These are phyloP conservation scores for Dipodomys spectabilis DNA, from an alignment of 2,113 vertebrate genomes.

Conservation along the genomic window DNA sequence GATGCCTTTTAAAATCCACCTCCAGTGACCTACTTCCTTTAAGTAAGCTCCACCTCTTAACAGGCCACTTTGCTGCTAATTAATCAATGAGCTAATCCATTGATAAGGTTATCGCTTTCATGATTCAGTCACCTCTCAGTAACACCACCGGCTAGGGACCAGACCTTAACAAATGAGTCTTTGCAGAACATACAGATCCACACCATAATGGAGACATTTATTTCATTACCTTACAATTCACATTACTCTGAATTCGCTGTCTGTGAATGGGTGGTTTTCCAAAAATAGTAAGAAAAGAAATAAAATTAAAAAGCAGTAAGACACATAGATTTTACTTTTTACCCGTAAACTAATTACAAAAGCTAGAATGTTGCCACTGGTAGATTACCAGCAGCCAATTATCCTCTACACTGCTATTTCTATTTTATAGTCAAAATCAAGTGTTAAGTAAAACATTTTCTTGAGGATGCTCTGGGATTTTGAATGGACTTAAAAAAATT, in stretches of 20 bases:
- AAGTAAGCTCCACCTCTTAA: background rate
- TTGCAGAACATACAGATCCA: background rate
- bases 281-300: background rate
- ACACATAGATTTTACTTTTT: background rate
- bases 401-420: background rate
- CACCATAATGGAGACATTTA: background rate
- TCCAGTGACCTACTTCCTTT: background rate
- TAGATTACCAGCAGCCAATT: background rate
- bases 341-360: background rate
- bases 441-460: background rate
- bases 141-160: background rate
- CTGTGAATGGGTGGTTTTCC: background rate
- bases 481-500: background rate
- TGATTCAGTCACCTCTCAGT: background rate
- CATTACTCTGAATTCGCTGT: background rate
- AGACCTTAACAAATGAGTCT: background rate
- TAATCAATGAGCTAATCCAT: background rate
- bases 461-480: background rate
- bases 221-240: background rate
- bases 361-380: background rate
- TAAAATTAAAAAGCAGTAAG: background rate
- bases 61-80: background rate
- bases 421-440: background rate
- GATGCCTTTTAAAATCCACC: background rate
- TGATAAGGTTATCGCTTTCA: background rate